Evolutionary conservation across 64 coral and sea anemone species (phyloP).

Genomic region (Porites australiensis): DNA sequence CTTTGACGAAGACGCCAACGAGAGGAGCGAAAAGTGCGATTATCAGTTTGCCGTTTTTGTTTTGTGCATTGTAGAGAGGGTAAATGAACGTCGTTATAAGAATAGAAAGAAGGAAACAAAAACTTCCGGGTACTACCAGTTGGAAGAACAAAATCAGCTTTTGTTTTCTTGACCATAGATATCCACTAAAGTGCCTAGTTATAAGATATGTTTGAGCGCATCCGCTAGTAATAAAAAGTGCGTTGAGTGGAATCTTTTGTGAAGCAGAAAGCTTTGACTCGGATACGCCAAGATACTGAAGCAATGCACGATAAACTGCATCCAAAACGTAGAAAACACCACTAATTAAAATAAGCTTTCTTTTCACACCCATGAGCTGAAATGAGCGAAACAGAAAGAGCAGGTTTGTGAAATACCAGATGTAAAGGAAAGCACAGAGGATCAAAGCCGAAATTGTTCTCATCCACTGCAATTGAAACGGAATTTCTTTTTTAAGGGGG

Average conservation of each 20-base stretch:
- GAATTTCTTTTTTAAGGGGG: not conserved
- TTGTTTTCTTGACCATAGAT: not conserved
- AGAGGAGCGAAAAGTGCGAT: conserved; percentile 20
- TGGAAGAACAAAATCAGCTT: no score
- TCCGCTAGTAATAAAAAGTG: not conserved
- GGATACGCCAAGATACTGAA: not conserved
- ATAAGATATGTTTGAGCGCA: not conserved
- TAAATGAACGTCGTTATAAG: not conserved
- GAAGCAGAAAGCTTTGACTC: not conserved
- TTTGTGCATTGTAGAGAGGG: not conserved
- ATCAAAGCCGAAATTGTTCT: not conserved
- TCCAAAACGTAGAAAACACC: not conserved
- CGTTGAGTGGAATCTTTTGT: not conserved
- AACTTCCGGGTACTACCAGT: not conserved
- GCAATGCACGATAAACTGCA: not conserved
- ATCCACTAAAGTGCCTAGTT: not conserved
- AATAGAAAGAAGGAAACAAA: not conserved
- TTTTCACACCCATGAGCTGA: conserved; percentile 13
- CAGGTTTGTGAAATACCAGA: not conserved
- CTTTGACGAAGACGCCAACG: not conserved
- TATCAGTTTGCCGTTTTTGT: not conserved
- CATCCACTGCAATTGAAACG: not conserved
- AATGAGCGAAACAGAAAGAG: not conserved
- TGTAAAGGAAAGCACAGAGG: not conserved
- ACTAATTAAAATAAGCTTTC: not conserved